Evolutionary conservation across 2,113 vertebrate species (phyloP).

Genomic region (Gopherus evgoodei): DNA sequence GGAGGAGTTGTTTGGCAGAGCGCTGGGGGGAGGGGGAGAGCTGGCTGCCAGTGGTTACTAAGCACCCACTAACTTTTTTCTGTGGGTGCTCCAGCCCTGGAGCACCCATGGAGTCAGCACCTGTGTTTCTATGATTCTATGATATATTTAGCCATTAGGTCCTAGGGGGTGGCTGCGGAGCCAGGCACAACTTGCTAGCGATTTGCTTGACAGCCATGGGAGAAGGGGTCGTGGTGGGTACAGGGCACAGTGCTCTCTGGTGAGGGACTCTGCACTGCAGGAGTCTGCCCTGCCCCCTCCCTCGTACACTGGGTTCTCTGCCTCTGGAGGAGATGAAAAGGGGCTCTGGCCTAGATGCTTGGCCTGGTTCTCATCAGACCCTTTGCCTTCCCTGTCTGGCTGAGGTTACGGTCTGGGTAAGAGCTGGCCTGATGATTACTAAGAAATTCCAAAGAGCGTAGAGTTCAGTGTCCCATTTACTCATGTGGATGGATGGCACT

Average conservation of each 20-base stretch:
- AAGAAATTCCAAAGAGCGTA: neutral
- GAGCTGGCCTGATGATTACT: rapidly evolving
- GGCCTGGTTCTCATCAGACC: neutral
- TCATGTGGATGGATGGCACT: rapidly evolving
- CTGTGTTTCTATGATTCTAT: neutral
- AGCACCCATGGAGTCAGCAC: too few species aligned
- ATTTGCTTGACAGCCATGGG: too few species aligned
- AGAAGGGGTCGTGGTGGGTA: neutral
- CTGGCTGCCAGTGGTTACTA: too few species aligned
- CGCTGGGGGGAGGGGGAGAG: too few species aligned
- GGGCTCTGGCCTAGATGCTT: neutral
- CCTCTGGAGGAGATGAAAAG: neutral
- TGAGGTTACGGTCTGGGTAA: neutral
- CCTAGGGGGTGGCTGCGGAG: neutral
- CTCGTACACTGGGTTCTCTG: neutral
- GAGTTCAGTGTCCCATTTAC: neutral
- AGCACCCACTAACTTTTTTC: too few species aligned
- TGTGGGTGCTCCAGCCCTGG: too few species aligned
- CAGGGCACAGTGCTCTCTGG: neutral
- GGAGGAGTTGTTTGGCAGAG: too few species aligned
- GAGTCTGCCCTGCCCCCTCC: rapidly evolving
- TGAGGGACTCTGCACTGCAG: rapidly evolving
- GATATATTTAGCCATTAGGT: neutral
- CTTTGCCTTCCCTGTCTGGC: neutral
- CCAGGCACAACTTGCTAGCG: neutral